phyloP scores from a whole-genome alignment of 2,797 vertebrate genomes.

The Lepidocolaptes lacrymiger region DNA sequence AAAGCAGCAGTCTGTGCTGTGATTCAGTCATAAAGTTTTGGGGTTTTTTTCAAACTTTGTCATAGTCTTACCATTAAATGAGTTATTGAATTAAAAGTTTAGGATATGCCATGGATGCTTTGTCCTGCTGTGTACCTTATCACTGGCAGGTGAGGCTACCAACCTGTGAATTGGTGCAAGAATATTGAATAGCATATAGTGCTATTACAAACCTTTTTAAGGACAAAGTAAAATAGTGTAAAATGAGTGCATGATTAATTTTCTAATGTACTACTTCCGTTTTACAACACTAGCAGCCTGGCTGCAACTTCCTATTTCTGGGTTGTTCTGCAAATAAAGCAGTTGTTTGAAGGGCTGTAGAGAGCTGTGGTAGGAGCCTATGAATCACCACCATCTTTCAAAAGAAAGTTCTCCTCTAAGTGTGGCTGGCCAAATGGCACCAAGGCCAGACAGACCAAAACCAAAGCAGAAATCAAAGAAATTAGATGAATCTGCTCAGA shows the following conservation, averaged over 20 bases:
- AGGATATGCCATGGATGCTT: neutral
- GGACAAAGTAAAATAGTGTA: neutral
- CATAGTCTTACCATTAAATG: neutral
- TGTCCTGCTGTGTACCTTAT: neutral
- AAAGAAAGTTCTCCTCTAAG: neutral
- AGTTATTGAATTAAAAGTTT: neutral
- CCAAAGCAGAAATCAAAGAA: conserved; percentile 6
- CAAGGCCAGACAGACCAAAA: neutral
- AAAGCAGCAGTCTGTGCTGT: neutral
- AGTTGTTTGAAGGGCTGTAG: neutral
- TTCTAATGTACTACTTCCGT: neutral
- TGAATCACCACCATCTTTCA: conserved; percentile 15
- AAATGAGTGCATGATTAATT: neutral
- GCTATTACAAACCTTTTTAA: neutral
- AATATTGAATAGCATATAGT: neutral
- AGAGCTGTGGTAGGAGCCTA: neutral
- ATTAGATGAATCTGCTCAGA: neutral
- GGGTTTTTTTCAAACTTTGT: neutral
- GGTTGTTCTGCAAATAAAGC: neutral
- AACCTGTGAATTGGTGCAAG: neutral
- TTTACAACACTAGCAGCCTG: neutral
- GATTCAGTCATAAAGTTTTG: neutral
- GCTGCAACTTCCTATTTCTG: conserved; percentile 31
- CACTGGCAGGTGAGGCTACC: neutral
- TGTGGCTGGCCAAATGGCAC: neutral